Evolutionary conservation across 2,888 invertebrate species (phyloP).

Genomic region (Caenorhabditis zanzibari): DNA sequence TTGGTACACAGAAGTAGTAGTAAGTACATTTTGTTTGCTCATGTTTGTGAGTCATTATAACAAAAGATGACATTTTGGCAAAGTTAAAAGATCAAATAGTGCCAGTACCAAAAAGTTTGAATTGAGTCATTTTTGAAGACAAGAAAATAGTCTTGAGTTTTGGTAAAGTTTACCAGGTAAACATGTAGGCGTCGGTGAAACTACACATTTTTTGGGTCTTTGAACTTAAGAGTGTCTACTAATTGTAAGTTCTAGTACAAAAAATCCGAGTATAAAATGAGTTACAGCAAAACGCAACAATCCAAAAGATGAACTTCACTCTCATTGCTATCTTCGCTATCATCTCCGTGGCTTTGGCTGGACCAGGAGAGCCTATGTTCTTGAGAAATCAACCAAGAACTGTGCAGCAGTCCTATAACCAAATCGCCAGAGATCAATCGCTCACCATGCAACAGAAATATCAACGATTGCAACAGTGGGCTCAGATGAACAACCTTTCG

Average conservation of each 20-base stretch:
- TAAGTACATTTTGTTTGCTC: no score
- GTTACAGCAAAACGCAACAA: background rate
- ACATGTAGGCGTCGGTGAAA: no score
- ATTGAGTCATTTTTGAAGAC: slow-evolving; percentile 5
- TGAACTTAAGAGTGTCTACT: no score
- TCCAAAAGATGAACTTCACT: slow-evolving; percentile 26
- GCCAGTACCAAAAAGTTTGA: no score
- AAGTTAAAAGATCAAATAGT: no score
- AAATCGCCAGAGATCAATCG: slow-evolving; percentile 25
- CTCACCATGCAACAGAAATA: slow-evolving; percentile 35
- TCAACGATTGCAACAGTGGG: slow-evolving; percentile 44
- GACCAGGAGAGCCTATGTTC: slow-evolving; percentile 23
- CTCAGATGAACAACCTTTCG: slow-evolving; percentile 51
- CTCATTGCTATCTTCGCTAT: slow-evolving; percentile 25
- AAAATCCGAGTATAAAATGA: slow-evolving; percentile 31
- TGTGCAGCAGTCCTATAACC: slow-evolving; percentile 40
- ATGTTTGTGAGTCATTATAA: no score
- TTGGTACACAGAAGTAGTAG: no score
- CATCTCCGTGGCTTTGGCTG: slow-evolving; percentile 16
- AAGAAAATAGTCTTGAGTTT: slow-evolving; percentile 21
- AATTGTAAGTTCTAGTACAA: slow-evolving; percentile 1
- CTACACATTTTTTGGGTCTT: no score
- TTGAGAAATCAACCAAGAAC: slow-evolving; percentile 47
- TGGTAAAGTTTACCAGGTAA: no score
- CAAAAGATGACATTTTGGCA: no score